Evolutionary conservation across 2,888 invertebrate species (phyloP).

Genomic region (Tricholauxania praeusta): DNA sequence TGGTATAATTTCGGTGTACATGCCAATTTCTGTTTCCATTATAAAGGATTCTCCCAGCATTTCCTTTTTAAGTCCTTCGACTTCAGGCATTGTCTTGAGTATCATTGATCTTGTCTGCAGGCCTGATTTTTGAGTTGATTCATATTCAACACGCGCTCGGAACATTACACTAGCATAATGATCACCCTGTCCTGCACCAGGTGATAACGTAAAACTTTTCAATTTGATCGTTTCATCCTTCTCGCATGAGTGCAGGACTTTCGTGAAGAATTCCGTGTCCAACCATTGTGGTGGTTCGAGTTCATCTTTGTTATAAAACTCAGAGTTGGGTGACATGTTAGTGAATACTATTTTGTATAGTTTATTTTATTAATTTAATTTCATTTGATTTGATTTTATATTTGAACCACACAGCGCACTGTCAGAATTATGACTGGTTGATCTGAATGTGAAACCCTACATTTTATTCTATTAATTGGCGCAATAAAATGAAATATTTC

Average conservation of each 20-base stretch:
- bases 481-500: too few relatives aligned
- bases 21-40: conserved; percentile 56
- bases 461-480: too few relatives aligned
- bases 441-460: too few relatives aligned
- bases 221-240: conserved; percentile 35
- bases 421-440: too few relatives aligned
- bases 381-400: too few relatives aligned
- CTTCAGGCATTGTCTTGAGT: conserved; percentile 57
- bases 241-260: conserved; percentile 42
- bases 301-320: too few relatives aligned
- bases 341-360: too few relatives aligned
- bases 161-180: conserved; percentile 54
- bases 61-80: conserved; percentile 53
- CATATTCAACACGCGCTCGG: conserved; percentile 44
- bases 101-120: conserved; percentile 40
- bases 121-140: background rate
- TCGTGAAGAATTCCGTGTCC: conserved; percentile 39
- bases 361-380: too few relatives aligned
- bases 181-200: conserved; percentile 48
- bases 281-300: conserved; percentile 45
- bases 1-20: conserved; percentile 57
- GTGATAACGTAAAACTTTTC: conserved; percentile 29
- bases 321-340: too few relatives aligned
- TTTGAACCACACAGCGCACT: too few relatives aligned
- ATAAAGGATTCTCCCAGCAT: conserved; percentile 48